Percentiles rank a stretch among this genome's conserved stretches.
Evolutionary conservation across 2,888 invertebrate genomes (phyloP).

Genomic region (Agrochola lychnidis): DNA sequence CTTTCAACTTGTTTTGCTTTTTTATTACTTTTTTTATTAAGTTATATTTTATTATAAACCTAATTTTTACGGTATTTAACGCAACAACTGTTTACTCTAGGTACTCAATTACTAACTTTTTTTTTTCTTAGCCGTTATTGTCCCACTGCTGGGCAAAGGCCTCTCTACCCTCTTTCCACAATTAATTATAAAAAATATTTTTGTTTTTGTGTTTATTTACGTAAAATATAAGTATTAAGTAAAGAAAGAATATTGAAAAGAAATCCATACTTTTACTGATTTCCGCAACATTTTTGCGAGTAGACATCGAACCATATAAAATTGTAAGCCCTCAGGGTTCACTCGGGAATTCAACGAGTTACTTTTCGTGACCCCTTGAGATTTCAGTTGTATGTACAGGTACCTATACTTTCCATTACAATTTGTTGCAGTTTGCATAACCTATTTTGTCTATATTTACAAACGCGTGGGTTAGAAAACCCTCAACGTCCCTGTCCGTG

Average conservation of each 20-base stretch:
- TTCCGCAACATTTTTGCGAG: neutral
- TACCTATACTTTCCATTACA: constrained; percentile 7
- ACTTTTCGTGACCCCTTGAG: constrained; percentile 8
- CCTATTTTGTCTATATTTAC: constrained; percentile 24
- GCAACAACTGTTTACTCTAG: too few species aligned
- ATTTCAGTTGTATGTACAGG: neutral
- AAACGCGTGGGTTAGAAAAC: constrained; percentile 6
- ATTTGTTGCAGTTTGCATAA: constrained; percentile 23
- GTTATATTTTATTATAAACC: too few species aligned
- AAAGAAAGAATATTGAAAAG: neutral
- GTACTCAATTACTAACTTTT: too few species aligned
- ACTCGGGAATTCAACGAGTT: neutral
- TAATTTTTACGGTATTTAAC: too few species aligned
- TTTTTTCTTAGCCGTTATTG: too few species aligned
- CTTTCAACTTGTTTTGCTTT: too few species aligned
- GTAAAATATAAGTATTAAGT: too few species aligned
- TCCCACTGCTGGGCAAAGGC: too few species aligned
- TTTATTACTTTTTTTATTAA: too few species aligned
- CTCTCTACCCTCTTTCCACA: too few species aligned
- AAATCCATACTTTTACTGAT: neutral
- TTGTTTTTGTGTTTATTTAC: too few species aligned
- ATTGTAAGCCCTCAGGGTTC: constrained; percentile 8
- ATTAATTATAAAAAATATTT: too few species aligned
- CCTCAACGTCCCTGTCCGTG: neutral
- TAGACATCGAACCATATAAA: neutral